These are phyloP conservation scores for Miniopterus natalensis DNA, from an alignment of 2,113 vertebrate species.

Conservation along the genomic window DNA sequence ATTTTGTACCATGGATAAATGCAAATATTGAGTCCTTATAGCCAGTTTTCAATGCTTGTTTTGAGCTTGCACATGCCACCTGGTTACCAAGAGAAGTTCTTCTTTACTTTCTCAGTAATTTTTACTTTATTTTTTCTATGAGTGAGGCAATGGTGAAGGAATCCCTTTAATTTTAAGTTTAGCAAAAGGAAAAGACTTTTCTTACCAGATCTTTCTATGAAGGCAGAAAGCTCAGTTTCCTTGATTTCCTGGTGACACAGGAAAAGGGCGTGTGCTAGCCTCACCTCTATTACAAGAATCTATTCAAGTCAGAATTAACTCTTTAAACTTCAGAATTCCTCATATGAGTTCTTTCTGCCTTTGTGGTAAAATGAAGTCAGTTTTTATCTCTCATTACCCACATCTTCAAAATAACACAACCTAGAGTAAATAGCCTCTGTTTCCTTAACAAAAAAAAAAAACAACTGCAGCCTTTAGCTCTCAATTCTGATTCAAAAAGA, in stretches of 20 bases:
- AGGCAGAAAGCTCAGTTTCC: not conserved
- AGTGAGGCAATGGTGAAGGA: not conserved
- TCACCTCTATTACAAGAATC: not conserved
- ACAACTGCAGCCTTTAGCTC: not conserved
- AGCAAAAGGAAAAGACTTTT: not conserved
- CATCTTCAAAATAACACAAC: slow-evolving; percentile 21
- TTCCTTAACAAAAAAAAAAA: not conserved
- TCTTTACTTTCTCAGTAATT: not conserved
- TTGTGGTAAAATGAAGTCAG: not conserved
- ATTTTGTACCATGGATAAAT: not conserved
- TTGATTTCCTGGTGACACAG: not conserved
- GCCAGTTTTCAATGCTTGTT: not conserved
- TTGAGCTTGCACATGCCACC: not conserved
- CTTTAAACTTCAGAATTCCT: not conserved
- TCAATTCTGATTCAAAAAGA: slow-evolving; percentile 1
- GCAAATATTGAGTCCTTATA: not conserved
- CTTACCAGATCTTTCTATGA: not conserved
- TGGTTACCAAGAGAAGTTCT: not conserved
- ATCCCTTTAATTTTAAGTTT: not conserved
- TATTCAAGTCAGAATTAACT: slow-evolving; percentile 29
- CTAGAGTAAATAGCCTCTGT: not conserved
- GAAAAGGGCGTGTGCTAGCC: not conserved
- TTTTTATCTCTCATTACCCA: not conserved
- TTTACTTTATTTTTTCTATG: not conserved
- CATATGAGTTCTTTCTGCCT: not conserved